Evolutionary conservation across 2,113 vertebrate species (phyloP), one percentile per base, ranked within the genome.

Genomic region (Cynoglossus semilaevis): DNA sequence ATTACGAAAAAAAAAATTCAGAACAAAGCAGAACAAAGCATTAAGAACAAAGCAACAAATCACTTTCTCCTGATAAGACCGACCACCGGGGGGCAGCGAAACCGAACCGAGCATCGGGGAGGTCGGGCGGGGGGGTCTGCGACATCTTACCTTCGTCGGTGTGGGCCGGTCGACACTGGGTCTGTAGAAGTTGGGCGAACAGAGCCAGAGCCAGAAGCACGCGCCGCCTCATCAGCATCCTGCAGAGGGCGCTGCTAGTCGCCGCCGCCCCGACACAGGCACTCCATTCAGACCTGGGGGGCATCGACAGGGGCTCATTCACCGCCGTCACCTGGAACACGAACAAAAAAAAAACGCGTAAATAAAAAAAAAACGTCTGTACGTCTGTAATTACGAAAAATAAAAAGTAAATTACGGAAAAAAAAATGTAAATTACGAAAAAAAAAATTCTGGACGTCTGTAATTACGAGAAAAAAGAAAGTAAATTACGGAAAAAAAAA

Each of bases 111-210:
- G n/a, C n/a, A n/a, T n/a, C n/a, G n/a, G n/a, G n/a, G n/a, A n/a
- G n/a, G n/a, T n/a, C n/a, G n/a, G n/a, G n/a, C n/a, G n/a, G n/a
- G n/a, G n/a, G n/a, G n/a, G n/a, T n/a, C n/a, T n/a, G n/a, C n/a
- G n/a, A n/a, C n/a, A n/a, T 13, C 85, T 80, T 87, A 92, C 91
- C 88, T 82, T 88, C 88, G 72, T 90, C 87, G 1, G 72, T 53
- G 65, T 11, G 80, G 59, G 84, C 74, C 18, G 88, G 89, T 41
- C 84, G 78, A 49, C 83, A 74, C 52, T 85, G 83, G 10, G 74
- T 79, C 51, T 61, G 77, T 53, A 82, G 61, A 65, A 84, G 57
- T 47, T 86, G 88, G 70, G 80, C 64, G 34, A 88, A 79, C 47
- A 90, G 65, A 62, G 81, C 76, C 81, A 92, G 72, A 44, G 90